phyloP scores from a whole-genome alignment of 1,140 invertebrate species.

The Magallana ariakensis region DNA sequence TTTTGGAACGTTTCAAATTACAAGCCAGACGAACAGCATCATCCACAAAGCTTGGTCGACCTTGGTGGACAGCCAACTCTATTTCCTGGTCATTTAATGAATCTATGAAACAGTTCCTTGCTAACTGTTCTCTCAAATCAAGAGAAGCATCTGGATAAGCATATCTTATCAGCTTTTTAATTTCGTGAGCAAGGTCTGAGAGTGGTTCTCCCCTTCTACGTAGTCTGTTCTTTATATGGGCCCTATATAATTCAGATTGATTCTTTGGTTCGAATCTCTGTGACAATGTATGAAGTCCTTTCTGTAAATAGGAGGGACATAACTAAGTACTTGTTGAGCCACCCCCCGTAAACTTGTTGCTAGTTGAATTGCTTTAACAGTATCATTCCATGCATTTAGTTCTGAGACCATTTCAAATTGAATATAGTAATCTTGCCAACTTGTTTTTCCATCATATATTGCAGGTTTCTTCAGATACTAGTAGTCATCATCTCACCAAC shows the following conservation, averaged over 20 bases:
- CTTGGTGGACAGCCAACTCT: background rate
- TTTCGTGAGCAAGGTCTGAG: slow-evolving; percentile 53
- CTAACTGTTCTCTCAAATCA: slow-evolving; percentile 42
- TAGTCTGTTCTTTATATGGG: slow-evolving; percentile 14
- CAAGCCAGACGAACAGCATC: too few species aligned
- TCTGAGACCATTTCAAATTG: slow-evolving; percentile 56
- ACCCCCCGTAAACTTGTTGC: slow-evolving; percentile 48
- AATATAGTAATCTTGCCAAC: slow-evolving; percentile 53
- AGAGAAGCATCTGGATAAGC: slow-evolving; percentile 35
- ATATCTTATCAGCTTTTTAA: slow-evolving; percentile 41
- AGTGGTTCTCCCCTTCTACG: slow-evolving; percentile 43
- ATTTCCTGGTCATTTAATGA: slow-evolving; percentile 53
- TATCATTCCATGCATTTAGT: slow-evolving; percentile 53
- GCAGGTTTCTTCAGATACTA: slow-evolving; percentile 46
- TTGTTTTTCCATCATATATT: slow-evolving; percentile 49
- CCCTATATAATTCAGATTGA: slow-evolving; percentile 41
- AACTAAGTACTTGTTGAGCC: slow-evolving; percentile 41
- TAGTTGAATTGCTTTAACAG: slow-evolving; percentile 41
- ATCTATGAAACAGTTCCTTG: slow-evolving; percentile 49
- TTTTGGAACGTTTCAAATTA: too few species aligned
- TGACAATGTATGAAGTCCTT: slow-evolving; percentile 31
- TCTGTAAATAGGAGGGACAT: slow-evolving; percentile 11
- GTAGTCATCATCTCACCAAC: too few species aligned
- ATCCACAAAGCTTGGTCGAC: too few species aligned
- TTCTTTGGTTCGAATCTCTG: slow-evolving; percentile 38